Conservation (phyloP, 2,888 invertebrate species). For the Polydesmus complanatus region DNA sequence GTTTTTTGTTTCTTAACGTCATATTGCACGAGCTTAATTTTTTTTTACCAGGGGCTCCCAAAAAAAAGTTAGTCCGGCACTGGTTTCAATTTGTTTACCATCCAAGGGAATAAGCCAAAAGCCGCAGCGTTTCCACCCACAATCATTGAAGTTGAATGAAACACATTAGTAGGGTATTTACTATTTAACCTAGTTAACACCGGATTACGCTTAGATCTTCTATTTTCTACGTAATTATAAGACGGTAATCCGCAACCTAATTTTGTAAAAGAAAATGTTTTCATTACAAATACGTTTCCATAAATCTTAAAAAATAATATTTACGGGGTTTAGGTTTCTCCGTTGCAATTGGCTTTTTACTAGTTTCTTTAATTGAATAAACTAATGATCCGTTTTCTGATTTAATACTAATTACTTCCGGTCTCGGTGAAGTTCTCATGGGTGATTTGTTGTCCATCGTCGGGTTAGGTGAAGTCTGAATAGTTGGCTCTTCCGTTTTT, state of each 20-base stretch:
- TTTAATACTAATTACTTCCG: background rate
- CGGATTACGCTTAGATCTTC: background rate
- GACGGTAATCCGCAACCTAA: constrained; percentile 9
- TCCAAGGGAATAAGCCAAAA: constrained; percentile 15
- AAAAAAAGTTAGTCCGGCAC: background rate
- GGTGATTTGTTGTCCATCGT: background rate
- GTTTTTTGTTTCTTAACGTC: too few relatives aligned
- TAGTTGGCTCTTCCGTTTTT: too few relatives aligned
- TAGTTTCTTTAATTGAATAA: background rate
- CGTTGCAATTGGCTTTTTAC: background rate
- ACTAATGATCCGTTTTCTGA: background rate
- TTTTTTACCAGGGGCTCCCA: background rate
- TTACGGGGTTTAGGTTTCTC: background rate
- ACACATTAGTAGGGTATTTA: background rate
- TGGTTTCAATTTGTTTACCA: constrained; percentile 10
- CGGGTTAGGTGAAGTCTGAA: too few relatives aligned
- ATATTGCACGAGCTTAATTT: too few relatives aligned
- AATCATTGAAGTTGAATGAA: constrained; percentile 10
- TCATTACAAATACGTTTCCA: background rate
- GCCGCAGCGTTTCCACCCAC: constrained; percentile 15
- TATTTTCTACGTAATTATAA: constrained; percentile 2
- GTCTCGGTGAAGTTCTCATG: background rate
- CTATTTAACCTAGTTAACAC: background rate
- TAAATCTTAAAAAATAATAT: background rate
- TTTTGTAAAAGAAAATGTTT: background rate